phyloP scores from a whole-genome alignment of 2,888 invertebrate species.

The Pemphredon lugubris region DNA sequence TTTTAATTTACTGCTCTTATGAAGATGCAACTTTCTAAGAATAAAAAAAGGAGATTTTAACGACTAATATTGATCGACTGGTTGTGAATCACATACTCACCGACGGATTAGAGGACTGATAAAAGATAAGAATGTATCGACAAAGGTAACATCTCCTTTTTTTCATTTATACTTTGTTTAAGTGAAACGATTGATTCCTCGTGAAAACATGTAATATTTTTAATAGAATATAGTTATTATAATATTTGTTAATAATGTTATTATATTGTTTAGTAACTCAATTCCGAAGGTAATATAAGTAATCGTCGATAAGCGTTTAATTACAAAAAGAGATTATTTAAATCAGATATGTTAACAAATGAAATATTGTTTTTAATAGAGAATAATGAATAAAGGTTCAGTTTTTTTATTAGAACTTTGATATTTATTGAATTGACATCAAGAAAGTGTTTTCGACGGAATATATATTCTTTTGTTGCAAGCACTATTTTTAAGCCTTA shows the following conservation, averaged over 20 bases:
- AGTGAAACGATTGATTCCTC: slow-evolving; percentile 3
- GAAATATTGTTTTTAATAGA: slow-evolving; percentile 40
- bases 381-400: slow-evolving; percentile 8
- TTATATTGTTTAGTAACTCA: slow-evolving; percentile 37
- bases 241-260: slow-evolving; percentile 46
- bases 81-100: slow-evolving; percentile 54
- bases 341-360: slow-evolving; percentile 30
- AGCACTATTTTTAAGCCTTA: slow-evolving; percentile 30
- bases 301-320: slow-evolving; percentile 35
- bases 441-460: neutral
- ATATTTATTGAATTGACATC: slow-evolving; percentile 3
- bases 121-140: slow-evolving; percentile 32
- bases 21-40: slow-evolving; percentile 14
- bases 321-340: slow-evolving; percentile 26
- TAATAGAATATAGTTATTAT: slow-evolving; percentile 24
- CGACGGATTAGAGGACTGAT: slow-evolving; percentile 51
- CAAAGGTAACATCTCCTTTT: slow-evolving; percentile 16
- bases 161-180: slow-evolving; percentile 8
- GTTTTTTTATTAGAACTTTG: slow-evolving; percentile 9
- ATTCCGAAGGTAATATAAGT: slow-evolving; percentile 32
- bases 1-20: slow-evolving; percentile 22
- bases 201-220: slow-evolving; percentile 28
- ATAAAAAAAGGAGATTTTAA: slow-evolving; percentile 17
- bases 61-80: slow-evolving; percentile 37
- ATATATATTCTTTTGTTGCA: slow-evolving; percentile 8